Percentiles rank a stretch among this genome's conserved stretches.
Conservation (phyloP, 2,888 invertebrate species). For the Eilema sororculum region DNA sequence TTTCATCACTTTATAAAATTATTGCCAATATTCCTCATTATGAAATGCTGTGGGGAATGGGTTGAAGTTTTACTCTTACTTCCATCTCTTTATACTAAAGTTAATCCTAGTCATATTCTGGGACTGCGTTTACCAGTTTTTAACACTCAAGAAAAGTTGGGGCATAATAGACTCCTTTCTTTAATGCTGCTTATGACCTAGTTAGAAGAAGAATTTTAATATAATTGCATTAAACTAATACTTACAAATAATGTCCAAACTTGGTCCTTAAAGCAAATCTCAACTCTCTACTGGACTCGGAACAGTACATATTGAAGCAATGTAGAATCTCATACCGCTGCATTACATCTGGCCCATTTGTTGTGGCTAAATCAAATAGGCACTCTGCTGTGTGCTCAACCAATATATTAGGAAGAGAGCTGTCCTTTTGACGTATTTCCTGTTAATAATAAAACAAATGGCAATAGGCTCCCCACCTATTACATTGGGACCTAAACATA, state of each 20-base stretch:
- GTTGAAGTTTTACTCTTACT: no score
- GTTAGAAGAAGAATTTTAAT: no score
- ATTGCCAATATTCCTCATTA: no score
- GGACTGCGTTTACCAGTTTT: no score
- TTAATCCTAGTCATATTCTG: no score
- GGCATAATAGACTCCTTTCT: background rate
- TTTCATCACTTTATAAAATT: no score
- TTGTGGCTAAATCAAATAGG: constrained; percentile 67
- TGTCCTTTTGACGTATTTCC: constrained; percentile 65
- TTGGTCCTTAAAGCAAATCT: constrained; percentile 61
- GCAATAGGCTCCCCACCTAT: no score
- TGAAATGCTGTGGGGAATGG: no score
- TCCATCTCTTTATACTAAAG: no score
- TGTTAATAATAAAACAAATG: constrained; percentile 32
- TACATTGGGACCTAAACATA: no score
- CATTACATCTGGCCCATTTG: constrained; percentile 48
- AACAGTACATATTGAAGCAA: constrained; percentile 66
- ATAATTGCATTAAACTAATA: constrained; percentile 16
- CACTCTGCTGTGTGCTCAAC: constrained; percentile 65
- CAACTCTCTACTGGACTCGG: constrained; percentile 64
- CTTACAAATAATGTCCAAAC: constrained; percentile 73
- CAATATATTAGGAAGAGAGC: constrained; percentile 57
- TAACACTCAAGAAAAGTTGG: background rate
- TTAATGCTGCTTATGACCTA: no score
- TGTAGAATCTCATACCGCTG: constrained; percentile 67